A percentile compares a stretch with the other conserved stretches of the same genome.
phyloP scores from a whole-genome alignment of 2,113 vertebrate genomes.

The Hyperopisus bebe region DNA sequence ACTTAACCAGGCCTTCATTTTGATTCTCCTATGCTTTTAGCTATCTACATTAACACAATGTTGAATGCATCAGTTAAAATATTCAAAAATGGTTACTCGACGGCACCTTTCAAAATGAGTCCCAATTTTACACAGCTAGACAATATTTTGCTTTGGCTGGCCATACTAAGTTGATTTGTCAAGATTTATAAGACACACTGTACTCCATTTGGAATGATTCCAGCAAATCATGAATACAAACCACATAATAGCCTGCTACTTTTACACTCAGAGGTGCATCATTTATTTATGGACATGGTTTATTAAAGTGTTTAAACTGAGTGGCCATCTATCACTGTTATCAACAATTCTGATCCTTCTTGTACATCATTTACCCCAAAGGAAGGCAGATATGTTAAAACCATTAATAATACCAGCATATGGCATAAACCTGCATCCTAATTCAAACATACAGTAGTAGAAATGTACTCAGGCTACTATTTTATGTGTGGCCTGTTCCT shows the following conservation, averaged over 20 bases:
- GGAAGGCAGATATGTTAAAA: background rate
- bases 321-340: background rate
- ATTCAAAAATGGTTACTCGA: no score
- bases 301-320: background rate
- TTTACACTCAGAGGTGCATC: background rate
- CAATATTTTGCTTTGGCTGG: background rate
- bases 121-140: background rate
- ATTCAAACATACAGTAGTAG: background rate
- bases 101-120: background rate
- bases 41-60: background rate
- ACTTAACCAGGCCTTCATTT: background rate
- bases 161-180: background rate
- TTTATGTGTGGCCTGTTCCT: background rate
- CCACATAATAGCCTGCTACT: background rate
- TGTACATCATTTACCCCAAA: background rate
- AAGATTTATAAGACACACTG: background rate
- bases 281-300: constrained; percentile 10
- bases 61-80: background rate
- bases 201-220: background rate
- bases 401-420: background rate
- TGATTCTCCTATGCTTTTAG: background rate
- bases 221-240: background rate
- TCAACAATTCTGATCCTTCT: background rate
- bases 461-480: background rate
- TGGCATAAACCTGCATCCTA: background rate